Evolutionary conservation across 2,797 vertebrate species (phyloP).

Genomic region (Acropternis orthonyx): DNA sequence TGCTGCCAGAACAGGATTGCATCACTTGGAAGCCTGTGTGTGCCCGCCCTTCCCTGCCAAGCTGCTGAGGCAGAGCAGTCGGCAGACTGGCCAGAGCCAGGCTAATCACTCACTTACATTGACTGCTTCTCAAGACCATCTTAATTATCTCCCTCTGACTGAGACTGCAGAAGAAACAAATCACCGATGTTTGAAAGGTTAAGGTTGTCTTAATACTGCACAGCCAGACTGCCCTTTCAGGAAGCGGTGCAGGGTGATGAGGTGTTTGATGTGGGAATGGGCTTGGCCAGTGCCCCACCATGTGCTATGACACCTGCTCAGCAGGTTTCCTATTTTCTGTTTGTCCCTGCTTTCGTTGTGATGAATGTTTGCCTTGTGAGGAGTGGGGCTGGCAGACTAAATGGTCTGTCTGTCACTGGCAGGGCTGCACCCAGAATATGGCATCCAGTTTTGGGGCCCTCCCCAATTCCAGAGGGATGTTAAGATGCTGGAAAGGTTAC

Average conservation of each 20-base stretch:
- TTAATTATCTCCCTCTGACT: neutral
- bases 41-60: neutral
- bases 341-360: neutral
- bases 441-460: neutral
- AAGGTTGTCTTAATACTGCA: neutral
- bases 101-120: neutral
- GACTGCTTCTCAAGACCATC: neutral
- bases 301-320: neutral
- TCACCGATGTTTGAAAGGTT: neutral
- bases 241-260: neutral
- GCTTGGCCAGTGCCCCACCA: neutral
- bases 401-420: neutral
- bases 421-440: neutral
- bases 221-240: neutral
- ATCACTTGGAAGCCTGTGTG: accelerated
- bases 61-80: neutral
- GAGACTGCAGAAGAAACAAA: neutral
- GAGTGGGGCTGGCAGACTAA: neutral
- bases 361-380: neutral
- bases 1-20: neutral
- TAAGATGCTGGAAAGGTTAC: neutral
- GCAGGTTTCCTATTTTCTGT: neutral
- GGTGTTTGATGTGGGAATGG: neutral
- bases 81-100: neutral
- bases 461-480: neutral